These are phyloP conservation scores for Drosophila eohydei DNA, from an alignment of 2,888 invertebrate species.

Conservation along the genomic window DNA sequence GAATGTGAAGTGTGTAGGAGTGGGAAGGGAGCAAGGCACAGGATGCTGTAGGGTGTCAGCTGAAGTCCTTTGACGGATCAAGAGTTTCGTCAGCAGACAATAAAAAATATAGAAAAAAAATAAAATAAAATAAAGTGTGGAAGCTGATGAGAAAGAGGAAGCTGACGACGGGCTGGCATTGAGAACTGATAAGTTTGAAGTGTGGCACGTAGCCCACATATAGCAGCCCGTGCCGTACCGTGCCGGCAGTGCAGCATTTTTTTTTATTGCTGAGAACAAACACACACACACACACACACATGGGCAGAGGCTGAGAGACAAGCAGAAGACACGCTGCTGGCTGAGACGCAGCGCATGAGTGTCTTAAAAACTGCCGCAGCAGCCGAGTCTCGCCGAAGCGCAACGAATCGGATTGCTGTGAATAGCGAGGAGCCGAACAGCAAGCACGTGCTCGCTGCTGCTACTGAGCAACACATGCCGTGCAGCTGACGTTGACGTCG, in stretches of 20 bases:
- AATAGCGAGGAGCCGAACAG: neutral
- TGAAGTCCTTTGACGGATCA: slow-evolving; percentile 42
- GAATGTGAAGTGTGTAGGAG: slow-evolving; percentile 29
- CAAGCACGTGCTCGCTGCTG: slow-evolving; percentile 58
- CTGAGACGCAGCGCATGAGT: slow-evolving; percentile 47
- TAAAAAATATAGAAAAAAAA: slow-evolving; percentile 23
- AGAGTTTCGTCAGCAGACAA: slow-evolving; percentile 53
- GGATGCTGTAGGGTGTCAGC: neutral
- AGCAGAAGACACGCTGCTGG: slow-evolving; percentile 24
- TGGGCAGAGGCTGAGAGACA: slow-evolving; percentile 13
- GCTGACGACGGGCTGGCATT: slow-evolving; percentile 14
- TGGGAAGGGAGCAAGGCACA: neutral
- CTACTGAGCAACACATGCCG: slow-evolving; percentile 72
- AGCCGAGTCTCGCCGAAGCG: slow-evolving; percentile 14
- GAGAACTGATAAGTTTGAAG: slow-evolving; percentile 27
- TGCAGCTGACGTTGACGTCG: slow-evolving; percentile 14
- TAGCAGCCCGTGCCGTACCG: slow-evolving; percentile 42
- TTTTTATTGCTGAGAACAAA: slow-evolving; percentile 48
- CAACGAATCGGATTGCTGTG: slow-evolving; percentile 1
- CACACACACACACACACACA: slow-evolving; percentile 17
- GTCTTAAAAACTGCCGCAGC: slow-evolving; percentile 42
- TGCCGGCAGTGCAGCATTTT: slow-evolving; percentile 56
- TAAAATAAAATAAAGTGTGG: neutral
- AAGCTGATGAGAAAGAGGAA: neutral
- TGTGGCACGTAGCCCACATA: slow-evolving; percentile 43